These are phyloP conservation scores for Marcusenius ussheri DNA, from an alignment of 2,113 vertebrate genomes.

Conservation along the genomic window DNA sequence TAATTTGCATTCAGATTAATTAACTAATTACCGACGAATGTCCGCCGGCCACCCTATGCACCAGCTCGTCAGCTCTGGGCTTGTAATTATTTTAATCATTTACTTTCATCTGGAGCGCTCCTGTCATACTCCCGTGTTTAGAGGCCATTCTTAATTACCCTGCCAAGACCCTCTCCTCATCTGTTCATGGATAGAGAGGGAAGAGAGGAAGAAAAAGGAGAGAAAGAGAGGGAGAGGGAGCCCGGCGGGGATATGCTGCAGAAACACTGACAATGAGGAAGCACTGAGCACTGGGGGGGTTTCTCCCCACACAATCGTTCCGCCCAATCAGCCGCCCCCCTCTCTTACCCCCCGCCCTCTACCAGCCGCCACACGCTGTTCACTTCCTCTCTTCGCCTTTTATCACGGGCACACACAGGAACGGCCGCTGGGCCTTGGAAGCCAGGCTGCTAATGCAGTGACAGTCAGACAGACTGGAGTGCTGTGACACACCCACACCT, in stretches of 20 bases:
- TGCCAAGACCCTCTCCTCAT: conserved; percentile 64
- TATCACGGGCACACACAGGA: conserved; percentile 72
- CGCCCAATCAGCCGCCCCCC: background rate
- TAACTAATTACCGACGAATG: conserved; percentile 99
- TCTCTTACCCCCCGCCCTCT: conserved; percentile 13
- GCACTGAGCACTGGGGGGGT: conserved; percentile 51
- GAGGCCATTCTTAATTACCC: conserved; percentile 98
- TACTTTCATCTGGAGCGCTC: conserved; percentile 99
- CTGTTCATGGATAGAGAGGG: conserved; percentile 40
- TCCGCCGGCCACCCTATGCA: conserved; percentile 97
- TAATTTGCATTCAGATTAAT: conserved; percentile 99
- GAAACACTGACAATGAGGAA: conserved; percentile 61
- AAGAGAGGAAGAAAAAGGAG: conserved; percentile 34
- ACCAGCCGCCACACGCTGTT: conserved; percentile 31
- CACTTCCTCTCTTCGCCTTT: conserved; percentile 66
- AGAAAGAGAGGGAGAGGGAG: conserved; percentile 33
- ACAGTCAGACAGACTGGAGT: conserved; percentile 38
- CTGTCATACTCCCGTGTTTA: conserved; percentile 92
- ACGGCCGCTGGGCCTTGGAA: conserved; percentile 61
- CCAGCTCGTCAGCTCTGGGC: conserved; percentile 96
- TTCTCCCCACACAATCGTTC: conserved; percentile 35
- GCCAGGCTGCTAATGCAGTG: conserved; percentile 65
- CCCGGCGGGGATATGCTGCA: conserved; percentile 58
- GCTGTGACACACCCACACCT: conserved; percentile 29
- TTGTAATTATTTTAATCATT: conserved; percentile 99